phyloP scores from a whole-genome alignment of 2,888 invertebrate species.

The Synergus umbraculus region DNA sequence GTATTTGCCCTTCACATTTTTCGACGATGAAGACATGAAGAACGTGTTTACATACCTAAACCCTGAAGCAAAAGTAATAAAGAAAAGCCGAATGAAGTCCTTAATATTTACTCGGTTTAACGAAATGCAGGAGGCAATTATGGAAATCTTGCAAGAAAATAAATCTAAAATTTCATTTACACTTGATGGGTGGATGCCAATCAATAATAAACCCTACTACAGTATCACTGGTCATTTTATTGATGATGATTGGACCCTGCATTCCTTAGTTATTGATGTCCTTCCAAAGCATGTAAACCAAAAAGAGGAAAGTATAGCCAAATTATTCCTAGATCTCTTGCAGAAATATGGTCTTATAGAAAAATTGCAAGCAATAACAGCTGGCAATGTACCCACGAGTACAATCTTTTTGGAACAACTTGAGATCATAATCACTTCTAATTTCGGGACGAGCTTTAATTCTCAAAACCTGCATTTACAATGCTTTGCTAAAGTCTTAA shows the following conservation, averaged over 20 bases:
- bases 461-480: slow-evolving; percentile 60
- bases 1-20: slow-evolving; percentile 12
- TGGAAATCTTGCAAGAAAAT: slow-evolving; percentile 15
- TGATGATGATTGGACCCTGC: neutral
- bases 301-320: neutral
- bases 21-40: neutral
- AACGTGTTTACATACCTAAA: slow-evolving; percentile 1
- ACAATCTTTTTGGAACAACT: slow-evolving; percentile 38
- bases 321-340: neutral
- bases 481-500: slow-evolving; percentile 62
- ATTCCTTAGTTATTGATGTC: slow-evolving; percentile 3
- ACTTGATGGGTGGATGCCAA: slow-evolving; percentile 6
- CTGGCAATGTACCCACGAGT: slow-evolving; percentile 22
- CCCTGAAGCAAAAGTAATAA: neutral
- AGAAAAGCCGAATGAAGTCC: neutral
- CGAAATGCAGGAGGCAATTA: neutral
- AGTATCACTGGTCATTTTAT: slow-evolving; percentile 18
- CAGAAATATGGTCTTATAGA: neutral
- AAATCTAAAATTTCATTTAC: slow-evolving; percentile 7
- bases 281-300: neutral
- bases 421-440: neutral
- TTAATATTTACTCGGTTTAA: neutral
- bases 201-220: neutral
- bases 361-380: slow-evolving; percentile 37
- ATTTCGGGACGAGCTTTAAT: slow-evolving; percentile 43